phyloP scores from a whole-genome alignment of 64 coral and sea anemone species.

The Trachythela sp. region DNA sequence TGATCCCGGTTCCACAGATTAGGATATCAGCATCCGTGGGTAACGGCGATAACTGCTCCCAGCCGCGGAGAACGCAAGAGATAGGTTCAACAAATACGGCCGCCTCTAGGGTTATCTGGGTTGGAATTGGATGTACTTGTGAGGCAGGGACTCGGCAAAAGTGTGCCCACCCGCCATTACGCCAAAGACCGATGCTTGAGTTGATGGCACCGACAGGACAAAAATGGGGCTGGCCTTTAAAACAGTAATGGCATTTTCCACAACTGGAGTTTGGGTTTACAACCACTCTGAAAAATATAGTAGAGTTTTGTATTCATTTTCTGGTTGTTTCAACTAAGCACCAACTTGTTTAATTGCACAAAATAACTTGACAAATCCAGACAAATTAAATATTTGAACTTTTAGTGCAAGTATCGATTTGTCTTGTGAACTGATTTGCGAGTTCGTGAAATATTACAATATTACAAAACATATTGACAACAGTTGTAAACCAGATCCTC shows the following conservation, averaged over 20 bases:
- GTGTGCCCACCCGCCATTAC: conserved; percentile 98
- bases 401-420: no score
- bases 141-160: conserved; percentile 72
- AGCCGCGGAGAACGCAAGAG: conserved; percentile 49
- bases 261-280: conserved; percentile 80
- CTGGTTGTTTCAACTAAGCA: no score
- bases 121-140: conserved; percentile 71
- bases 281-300: conserved; percentile 54
- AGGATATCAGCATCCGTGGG: conserved; percentile 14
- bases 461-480: no score
- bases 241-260: conserved; percentile 83
- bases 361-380: no score
- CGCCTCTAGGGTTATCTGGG: conserved; percentile 81
- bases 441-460: no score
- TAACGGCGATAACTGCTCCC: neutral
- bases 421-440: no score
- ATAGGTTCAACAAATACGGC: conserved; percentile 81
- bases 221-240: conserved; percentile 79
- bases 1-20: neutral
- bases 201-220: conserved; percentile 77
- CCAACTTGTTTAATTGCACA: no score
- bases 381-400: no score
- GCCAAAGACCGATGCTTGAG: conserved; percentile 66
- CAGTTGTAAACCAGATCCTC: no score
- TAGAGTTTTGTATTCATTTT: no score